phyloP scores from a whole-genome alignment of 2,113 vertebrate species.

The Gila orcuttii region DNA sequence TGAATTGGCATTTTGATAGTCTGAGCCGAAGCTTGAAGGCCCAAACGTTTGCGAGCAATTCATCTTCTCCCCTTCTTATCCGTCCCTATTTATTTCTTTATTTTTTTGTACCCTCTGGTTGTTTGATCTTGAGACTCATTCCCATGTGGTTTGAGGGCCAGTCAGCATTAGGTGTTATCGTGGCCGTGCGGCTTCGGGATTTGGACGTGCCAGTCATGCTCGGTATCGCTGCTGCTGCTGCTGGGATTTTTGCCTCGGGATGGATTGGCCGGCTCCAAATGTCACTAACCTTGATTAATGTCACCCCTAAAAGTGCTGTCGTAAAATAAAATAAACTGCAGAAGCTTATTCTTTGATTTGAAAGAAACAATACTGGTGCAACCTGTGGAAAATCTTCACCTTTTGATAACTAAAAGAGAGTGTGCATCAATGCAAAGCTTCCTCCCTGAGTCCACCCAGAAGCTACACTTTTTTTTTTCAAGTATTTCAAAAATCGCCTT shows the following conservation, averaged over 20 bases:
- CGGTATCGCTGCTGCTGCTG: constrained; percentile 44
- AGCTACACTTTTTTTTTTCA: too few relatives aligned
- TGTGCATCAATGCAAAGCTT: background rate
- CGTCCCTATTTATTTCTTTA: background rate
- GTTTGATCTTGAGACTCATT: constrained; percentile 30
- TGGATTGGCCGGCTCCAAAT: constrained; percentile 57
- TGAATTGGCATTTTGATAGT: constrained; percentile 49
- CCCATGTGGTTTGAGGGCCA: constrained; percentile 21
- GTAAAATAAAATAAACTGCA: background rate
- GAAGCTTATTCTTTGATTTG: background rate
- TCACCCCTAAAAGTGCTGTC: constrained; percentile 51
- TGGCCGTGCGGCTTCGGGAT: constrained; percentile 27
- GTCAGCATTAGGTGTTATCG: constrained; percentile 46
- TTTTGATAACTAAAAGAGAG: background rate
- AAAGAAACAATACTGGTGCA: background rate
- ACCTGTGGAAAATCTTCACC: background rate
- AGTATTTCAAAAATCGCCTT: background rate
- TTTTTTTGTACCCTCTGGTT: constrained; percentile 1
- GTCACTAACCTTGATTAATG: constrained; percentile 62
- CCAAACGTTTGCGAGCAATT: constrained; percentile 36
- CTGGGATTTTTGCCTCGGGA: constrained; percentile 45
- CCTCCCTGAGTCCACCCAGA: background rate
- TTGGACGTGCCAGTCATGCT: constrained; percentile 55
- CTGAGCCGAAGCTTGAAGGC: constrained; percentile 10
- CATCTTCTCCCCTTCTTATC: constrained; percentile 40